These are phyloP conservation scores for Nyctereutes procyonoides DNA, from an alignment of 2,113 vertebrate species.

Conservation along the genomic window DNA sequence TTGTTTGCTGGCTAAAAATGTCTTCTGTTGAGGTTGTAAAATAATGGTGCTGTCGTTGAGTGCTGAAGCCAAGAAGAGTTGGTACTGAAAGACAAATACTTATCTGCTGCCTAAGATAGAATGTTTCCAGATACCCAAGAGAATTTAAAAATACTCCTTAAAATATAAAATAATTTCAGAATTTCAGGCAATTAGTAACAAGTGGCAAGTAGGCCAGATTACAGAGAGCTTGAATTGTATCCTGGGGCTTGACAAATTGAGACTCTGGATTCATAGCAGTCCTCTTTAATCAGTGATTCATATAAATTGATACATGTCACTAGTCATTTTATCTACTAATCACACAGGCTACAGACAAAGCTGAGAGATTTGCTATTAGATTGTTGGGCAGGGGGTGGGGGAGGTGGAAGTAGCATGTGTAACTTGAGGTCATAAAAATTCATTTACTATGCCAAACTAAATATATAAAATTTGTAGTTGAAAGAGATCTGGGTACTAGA, in stretches of 20 bases:
- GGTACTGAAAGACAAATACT: background rate
- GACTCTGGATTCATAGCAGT: background rate
- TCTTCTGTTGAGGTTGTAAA: background rate
- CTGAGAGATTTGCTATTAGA: background rate
- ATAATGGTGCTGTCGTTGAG: background rate
- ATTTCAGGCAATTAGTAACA: background rate
- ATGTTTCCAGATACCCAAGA: background rate
- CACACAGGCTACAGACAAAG: background rate
- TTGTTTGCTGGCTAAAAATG: background rate
- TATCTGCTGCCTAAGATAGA: background rate
- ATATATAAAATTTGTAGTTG: background rate
- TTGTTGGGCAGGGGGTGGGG: background rate
- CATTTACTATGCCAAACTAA: background rate
- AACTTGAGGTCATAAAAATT: background rate
- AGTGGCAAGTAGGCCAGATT: background rate
- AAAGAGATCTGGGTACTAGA: background rate
- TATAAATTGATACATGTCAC: background rate
- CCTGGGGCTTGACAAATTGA: background rate
- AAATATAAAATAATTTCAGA: background rate
- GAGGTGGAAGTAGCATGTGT: background rate
- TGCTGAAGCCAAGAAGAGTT: background rate
- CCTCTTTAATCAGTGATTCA: background rate
- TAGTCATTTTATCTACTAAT: background rate
- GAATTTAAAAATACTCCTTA: background rate
- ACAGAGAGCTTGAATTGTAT: background rate